phyloP scores from a whole-genome alignment of 1,140 invertebrate genomes.

The Drosophila orena region DNA sequence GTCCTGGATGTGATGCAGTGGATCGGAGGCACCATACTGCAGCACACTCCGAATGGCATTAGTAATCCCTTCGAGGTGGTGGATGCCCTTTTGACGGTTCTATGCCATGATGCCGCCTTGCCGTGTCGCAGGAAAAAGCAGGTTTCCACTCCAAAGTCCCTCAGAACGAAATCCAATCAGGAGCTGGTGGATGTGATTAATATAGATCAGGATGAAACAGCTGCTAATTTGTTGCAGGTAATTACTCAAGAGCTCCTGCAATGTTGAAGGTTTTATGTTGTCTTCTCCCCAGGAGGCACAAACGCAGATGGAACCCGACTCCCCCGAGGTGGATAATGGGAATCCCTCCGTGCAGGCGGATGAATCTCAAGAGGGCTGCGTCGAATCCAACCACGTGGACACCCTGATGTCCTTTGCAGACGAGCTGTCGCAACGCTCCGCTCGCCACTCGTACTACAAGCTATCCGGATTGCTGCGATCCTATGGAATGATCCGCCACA shows the following conservation, averaged over 20 bases:
- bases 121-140: constrained; percentile 87
- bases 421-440: constrained; percentile 89
- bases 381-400: constrained; percentile 88
- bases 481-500: constrained; percentile 91
- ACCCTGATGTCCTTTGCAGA: constrained; percentile 91
- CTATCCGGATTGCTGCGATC: constrained; percentile 89
- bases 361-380: constrained; percentile 63
- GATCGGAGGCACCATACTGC: constrained; percentile 88
- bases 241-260: too few species aligned
- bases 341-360: constrained; percentile 27
- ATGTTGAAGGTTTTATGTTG: not conserved
- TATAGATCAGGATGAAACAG: constrained; percentile 82
- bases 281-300: constrained; percentile 2
- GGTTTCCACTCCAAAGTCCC: constrained; percentile 23
- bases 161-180: constrained; percentile 58
- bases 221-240: constrained; percentile 42
- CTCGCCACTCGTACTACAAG: constrained; percentile 88
- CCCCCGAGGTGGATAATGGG: constrained; percentile 28
- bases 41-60: constrained; percentile 87
- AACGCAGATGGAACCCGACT: constrained; percentile 23
- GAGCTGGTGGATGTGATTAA: constrained; percentile 82
- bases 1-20: constrained; percentile 86
- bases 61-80: constrained; percentile 89
- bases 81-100: constrained; percentile 92
- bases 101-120: constrained; percentile 92